Base-by-base conservation (phyloP, 2,797 vertebrate genomes). In the Cheirogaleus major region DNA sequence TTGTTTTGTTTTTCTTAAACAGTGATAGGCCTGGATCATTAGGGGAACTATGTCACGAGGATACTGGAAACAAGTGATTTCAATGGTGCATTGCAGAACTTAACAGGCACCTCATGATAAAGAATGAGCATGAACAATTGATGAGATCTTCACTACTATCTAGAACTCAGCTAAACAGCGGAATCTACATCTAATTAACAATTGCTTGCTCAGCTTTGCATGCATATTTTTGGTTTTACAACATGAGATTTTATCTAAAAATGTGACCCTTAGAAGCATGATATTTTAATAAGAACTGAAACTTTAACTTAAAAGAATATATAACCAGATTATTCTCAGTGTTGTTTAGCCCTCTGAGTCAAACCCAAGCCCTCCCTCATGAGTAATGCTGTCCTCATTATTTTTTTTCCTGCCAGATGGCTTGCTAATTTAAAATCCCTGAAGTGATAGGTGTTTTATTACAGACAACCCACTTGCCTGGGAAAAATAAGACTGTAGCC, bases 371-470 rank as follows among this genome's bases (percentile, higher is more conserved):
- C 63, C 63, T 95, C 57, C 23, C 91, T 95, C 88, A 81, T 96
- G 97, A 96, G 96, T 93, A 98, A 95, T 96, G 87, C 84, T 96
- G 96, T 96, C 96, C 93, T 97, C 93, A 93, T 97, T 95, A 96
- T 83, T 97, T 85, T 85, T 83, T 69, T 83, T 89, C 5, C 95
- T 91, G 73, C 93, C 98, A 98, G 97, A 97, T 98, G 97, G 97
- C 73, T 96, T 97, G 95, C 95, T 97, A 98, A 96, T 97, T 97
- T 97, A 92, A 96, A 97, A 94, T 97, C 96, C 95, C 97, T 88
- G 38, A 97, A 96, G 96, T 96, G 81, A 95, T 97, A 98, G 96
- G 96, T 98, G 97, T 97, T 97, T 97, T 98, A 98, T 98, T 98
- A 97, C 78, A 97, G 89, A 95, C 95, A 97, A 91, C 82, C 73